phyloP scores from a whole-genome alignment of 2,888 invertebrate species.

The Drosophila planitibia region DNA sequence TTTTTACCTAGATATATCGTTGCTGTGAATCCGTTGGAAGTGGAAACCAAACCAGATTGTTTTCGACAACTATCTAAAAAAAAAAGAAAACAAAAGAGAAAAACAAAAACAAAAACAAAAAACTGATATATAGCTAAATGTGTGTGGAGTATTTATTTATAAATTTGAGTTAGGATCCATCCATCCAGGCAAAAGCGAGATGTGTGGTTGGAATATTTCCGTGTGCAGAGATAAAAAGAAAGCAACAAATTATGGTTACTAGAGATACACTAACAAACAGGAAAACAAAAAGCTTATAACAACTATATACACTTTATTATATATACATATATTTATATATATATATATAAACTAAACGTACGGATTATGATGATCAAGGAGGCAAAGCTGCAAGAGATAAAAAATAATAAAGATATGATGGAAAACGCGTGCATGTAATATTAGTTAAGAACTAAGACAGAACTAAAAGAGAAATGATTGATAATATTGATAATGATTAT shows the following conservation, averaged over 20 bases:
- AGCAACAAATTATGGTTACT: constrained; percentile 82
- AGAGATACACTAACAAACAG: constrained; percentile 72
- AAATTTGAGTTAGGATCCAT: constrained; percentile 55
- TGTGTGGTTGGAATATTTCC: constrained; percentile 16
- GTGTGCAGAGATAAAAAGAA: constrained; percentile 34
- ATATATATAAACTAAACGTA: constrained; percentile 44
- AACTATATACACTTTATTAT: constrained; percentile 69
- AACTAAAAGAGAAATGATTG: constrained; percentile 39
- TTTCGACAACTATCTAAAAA: constrained; percentile 63
- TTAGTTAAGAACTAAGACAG: constrained; percentile 81
- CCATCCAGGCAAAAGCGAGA: constrained; percentile 22
- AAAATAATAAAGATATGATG: constrained; percentile 36
- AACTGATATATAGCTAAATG: constrained; percentile 80
- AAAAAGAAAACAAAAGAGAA: constrained; percentile 9
- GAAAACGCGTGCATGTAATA: constrained; percentile 60
- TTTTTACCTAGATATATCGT: constrained; percentile 80
- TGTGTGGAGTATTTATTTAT: constrained; percentile 82
- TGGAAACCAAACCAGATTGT: constrained; percentile 73
- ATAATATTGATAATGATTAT: constrained; percentile 13
- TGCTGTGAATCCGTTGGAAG: constrained; percentile 84
- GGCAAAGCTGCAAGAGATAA: constrained; percentile 37
- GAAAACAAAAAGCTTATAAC: constrained; percentile 74
- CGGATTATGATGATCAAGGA: constrained; percentile 30
- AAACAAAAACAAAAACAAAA: constrained; percentile 27
- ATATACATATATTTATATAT: constrained; percentile 51